Conservation (phyloP, 37 sponge, comb jelly and placozoan genomes). For the Oopsacas minuta region DNA sequence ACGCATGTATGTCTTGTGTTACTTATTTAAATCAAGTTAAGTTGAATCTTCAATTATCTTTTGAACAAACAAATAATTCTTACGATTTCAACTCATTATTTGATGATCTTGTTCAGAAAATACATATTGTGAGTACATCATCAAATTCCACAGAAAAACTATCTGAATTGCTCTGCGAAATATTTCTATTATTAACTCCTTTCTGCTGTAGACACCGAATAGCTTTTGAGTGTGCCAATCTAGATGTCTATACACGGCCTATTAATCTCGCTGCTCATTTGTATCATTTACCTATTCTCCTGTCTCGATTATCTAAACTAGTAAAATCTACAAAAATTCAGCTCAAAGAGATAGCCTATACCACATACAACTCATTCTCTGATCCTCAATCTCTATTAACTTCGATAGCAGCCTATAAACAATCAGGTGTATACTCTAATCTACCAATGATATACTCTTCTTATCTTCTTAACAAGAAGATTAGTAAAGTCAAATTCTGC, state of each 20-base stretch:
- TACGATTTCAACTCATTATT: background rate
- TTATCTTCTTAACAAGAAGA: background rate
- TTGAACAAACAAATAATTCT: background rate
- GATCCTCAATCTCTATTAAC: background rate
- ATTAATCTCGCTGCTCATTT: background rate
- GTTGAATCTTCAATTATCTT: background rate
- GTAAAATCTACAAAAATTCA: background rate
- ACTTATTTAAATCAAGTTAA: conserved; percentile 10
- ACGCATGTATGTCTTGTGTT: background rate
- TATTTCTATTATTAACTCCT: background rate
- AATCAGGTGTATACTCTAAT: background rate
- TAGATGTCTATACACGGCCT: background rate
- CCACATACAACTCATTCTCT: background rate
- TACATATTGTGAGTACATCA: background rate
- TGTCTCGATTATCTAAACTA: background rate
- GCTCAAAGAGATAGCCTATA: background rate
- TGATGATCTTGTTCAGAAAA: background rate
- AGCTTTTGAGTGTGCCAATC: background rate
- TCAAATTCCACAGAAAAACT: background rate
- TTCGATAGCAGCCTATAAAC: background rate
- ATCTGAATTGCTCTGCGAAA: background rate
- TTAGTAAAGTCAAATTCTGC: background rate
- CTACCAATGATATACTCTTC: background rate
- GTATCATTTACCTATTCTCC: background rate
- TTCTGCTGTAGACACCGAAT: background rate